Conservation (phyloP, 1,140 invertebrate genomes). For the Drepana arcuata region DNA sequence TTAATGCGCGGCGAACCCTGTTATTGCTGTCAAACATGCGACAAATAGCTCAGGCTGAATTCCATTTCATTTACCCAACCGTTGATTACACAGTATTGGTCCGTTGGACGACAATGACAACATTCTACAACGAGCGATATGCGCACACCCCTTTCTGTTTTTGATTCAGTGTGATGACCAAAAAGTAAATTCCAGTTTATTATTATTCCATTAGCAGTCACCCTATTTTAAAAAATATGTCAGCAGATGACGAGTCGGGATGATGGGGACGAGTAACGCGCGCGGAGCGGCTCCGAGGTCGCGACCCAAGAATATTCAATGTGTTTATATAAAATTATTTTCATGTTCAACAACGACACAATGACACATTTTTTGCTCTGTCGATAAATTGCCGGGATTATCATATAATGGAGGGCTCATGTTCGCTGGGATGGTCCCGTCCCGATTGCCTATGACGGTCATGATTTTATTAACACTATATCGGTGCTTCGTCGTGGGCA, state of each 20-base stretch:
- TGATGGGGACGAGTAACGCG: constrained; percentile 48
- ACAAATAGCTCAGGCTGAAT: constrained; percentile 57
- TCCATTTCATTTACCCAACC: constrained; percentile 56
- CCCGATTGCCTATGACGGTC: constrained; percentile 62
- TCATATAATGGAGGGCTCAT: constrained; percentile 71
- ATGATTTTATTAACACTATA: constrained; percentile 65
- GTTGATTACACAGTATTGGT: constrained; percentile 69
- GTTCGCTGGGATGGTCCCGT: constrained; percentile 62
- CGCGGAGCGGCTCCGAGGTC: constrained; percentile 37
- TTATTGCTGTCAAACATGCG: constrained; percentile 71
- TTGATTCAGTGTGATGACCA: constrained; percentile 63
- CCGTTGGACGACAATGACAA: constrained; percentile 57
- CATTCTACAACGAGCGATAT: constrained; percentile 52
- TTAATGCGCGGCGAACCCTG: constrained; percentile 60
- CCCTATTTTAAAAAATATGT: constrained; percentile 70
- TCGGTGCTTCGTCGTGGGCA: constrained; percentile 31
- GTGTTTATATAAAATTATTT: constrained; percentile 72
- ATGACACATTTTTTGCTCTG: constrained; percentile 64
- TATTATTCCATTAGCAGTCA: constrained; percentile 68
- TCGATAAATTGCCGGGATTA: constrained; percentile 69
- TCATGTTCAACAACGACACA: constrained; percentile 68
- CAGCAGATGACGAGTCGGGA: constrained; percentile 61
- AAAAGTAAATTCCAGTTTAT: constrained; percentile 71
- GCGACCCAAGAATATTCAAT: constrained; percentile 63
- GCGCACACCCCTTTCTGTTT: constrained; percentile 68